Percentiles rank a stretch among this genome's conserved stretches.
Evolutionary conservation across 1,140 invertebrate species (phyloP).

Genomic region (Palaemon carinicauda): DNA sequence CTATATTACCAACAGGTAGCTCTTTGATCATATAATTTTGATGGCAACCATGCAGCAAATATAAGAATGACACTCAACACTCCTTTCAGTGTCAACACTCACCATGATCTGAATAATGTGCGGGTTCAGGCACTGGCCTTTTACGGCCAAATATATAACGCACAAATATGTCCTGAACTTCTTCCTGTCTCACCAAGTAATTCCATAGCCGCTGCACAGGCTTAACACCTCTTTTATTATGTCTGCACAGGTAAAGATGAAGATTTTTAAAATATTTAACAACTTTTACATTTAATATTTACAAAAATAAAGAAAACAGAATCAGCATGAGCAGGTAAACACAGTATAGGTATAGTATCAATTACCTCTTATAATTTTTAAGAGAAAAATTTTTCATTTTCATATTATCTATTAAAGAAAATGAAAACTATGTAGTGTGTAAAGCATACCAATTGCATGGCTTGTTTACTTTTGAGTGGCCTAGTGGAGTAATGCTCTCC

Average conservation of each 20-base stretch:
- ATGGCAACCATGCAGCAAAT: too few species aligned
- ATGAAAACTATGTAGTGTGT: too few species aligned
- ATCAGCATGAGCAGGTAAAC: not conserved
- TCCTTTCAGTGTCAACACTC: not conserved
- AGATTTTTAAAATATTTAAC: not conserved
- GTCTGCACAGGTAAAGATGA: constrained; percentile 64
- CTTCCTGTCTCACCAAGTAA: constrained; percentile 90
- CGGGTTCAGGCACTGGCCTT: constrained; percentile 47
- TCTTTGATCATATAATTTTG: too few species aligned
- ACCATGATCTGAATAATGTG: constrained; percentile 40
- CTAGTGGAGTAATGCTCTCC: too few species aligned
- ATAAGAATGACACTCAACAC: not conserved
- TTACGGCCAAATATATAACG: constrained; percentile 81
- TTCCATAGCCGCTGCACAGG: constrained; percentile 91
- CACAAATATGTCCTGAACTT: constrained; percentile 94
- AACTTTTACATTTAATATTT: too few species aligned
- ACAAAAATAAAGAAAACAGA: not conserved
- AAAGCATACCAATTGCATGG: too few species aligned
- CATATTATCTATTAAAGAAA: too few species aligned
- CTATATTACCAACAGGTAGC: too few species aligned
- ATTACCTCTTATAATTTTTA: too few species aligned
- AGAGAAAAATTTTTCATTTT: too few species aligned
- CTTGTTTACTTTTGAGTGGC: too few species aligned
- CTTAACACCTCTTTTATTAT: constrained; percentile 75
- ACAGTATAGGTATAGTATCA: too few species aligned